Evolutionary conservation across 2,113 vertebrate species (phyloP), one percentile per base, ranked within the genome.

Genomic region (Struthidea cinerea): DNA sequence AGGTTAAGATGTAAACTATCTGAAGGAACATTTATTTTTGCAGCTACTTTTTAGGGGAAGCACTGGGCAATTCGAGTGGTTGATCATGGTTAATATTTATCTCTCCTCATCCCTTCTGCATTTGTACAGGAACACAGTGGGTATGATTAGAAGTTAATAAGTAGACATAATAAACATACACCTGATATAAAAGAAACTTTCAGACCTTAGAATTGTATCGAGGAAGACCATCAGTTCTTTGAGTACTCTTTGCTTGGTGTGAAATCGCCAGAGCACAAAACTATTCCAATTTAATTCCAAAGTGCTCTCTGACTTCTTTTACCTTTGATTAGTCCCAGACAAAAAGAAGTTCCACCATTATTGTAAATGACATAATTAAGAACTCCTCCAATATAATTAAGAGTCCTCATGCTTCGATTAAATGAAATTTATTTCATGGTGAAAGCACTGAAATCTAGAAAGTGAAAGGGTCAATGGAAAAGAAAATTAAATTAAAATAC

Each of bases 361-460:
- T 57, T 89, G 35, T 55, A 90, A 84, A 90, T 85, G 0, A 65
- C 52, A 78, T 93, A 89, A 96, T 94, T 96, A 95, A 96, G 76
- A 94, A 9, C 52, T 68, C 35, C 16, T 96, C 44, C 55, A 71
- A 55, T 55, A 65, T 95, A 95, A 95, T 97, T 94, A 97, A 94
- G 85, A 68, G 49, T 69, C 61, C 22, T 96, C 16, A 70, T 75
- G 35, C 16, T 37, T 85, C 77, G 56, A 94, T 85, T 87, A 92
- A 93, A 89, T 47, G 16, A 68, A 86, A 94, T 83, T 87, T 89
- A 63, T 90, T 93, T 95, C 70, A 75, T 44, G 15, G n/a, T 79
- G 65, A 94, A 94, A 85, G 57, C 32, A 75, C 24, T 85, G 64
- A 81, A 95, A 70, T 93, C 27, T 77, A 81, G 37, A 87, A 87